Evolutionary conservation across 2,888 invertebrate species (phyloP).

Genomic region (Pherbina coryleti): DNA sequence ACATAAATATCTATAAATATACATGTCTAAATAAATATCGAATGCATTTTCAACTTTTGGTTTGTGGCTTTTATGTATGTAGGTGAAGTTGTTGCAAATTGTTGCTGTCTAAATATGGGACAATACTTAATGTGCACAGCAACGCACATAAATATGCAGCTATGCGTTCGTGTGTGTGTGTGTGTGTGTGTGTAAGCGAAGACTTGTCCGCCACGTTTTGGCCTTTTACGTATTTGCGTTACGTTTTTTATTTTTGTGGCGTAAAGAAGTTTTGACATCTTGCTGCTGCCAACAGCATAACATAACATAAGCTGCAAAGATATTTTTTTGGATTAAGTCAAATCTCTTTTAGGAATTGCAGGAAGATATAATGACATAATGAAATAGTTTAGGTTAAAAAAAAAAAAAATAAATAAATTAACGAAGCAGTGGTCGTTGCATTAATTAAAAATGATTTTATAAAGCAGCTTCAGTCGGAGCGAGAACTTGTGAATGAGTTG

Average conservation of each 20-base stretch:
- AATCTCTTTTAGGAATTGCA: conserved; percentile 16
- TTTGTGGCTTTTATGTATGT: conserved; percentile 5
- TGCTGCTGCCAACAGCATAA: background rate
- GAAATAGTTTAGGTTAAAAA: background rate
- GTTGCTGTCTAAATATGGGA: conserved; percentile 20
- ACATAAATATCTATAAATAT: background rate
- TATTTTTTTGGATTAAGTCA: background rate
- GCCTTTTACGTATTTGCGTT: conserved; percentile 21
- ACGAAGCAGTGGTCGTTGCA: too few species aligned
- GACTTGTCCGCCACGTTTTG: background rate
- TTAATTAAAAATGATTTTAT: background rate
- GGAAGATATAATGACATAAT: conserved; percentile 14
- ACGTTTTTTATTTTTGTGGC: background rate
- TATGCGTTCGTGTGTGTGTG: background rate
- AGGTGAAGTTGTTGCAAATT: conserved; percentile 14
- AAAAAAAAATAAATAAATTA: too few species aligned
- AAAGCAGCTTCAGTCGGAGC: background rate
- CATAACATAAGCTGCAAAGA: background rate
- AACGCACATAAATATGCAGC: background rate
- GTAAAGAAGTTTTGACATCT: conserved; percentile 19
- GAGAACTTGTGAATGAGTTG: background rate
- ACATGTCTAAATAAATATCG: background rate
- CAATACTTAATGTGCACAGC: background rate
- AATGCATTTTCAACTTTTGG: background rate
- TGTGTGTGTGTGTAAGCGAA: background rate